A percentile compares a stretch with the other conserved stretches of the same genome.
These are phyloP conservation scores for Drosophila mauritiana DNA, from an alignment of 1,140 invertebrate genomes.

Conservation along the genomic window DNA sequence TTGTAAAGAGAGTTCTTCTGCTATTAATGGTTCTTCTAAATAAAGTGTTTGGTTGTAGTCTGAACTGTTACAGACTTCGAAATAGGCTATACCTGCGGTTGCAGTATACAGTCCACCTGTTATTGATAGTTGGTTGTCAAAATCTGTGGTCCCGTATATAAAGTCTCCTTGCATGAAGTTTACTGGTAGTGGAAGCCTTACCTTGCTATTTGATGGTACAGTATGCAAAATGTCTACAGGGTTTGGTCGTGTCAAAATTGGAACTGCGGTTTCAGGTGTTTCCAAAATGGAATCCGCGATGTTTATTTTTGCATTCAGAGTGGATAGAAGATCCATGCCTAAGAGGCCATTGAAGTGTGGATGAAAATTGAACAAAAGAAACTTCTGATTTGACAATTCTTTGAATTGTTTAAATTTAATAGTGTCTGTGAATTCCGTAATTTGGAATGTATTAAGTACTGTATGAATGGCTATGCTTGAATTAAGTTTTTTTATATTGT, in stretches of 20 bases:
- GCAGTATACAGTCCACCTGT: constrained; percentile 6
- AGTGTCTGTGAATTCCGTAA: constrained; percentile 9
- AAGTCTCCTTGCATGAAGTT: constrained; percentile 12
- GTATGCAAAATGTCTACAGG: not conserved
- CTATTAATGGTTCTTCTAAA: constrained; percentile 5
- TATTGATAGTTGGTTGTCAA: not conserved
- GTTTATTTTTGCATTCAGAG: constrained; percentile 13
- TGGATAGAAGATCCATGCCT: constrained; percentile 1
- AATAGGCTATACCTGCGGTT: not conserved
- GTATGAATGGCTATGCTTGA: not conserved
- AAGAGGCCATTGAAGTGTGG: constrained; percentile 6
- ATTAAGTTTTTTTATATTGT: not conserved
- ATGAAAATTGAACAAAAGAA: constrained; percentile 8
- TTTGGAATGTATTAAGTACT: constrained; percentile 1
- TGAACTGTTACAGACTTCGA: constrained; percentile 2
- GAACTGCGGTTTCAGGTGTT: not conserved
- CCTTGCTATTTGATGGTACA: constrained; percentile 1
- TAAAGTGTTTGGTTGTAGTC: constrained; percentile 11
- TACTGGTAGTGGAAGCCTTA: not conserved
- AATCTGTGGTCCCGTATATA: constrained; percentile 6
- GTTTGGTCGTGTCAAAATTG: not conserved
- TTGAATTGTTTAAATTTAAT: constrained; percentile 11
- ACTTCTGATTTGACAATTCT: not conserved
- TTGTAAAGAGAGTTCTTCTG: not conserved
- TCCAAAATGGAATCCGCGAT: constrained; percentile 2